These are phyloP conservation scores for Himalopsyche phryganea DNA, from an alignment of 1,140 invertebrate genomes.

Conservation along the genomic window DNA sequence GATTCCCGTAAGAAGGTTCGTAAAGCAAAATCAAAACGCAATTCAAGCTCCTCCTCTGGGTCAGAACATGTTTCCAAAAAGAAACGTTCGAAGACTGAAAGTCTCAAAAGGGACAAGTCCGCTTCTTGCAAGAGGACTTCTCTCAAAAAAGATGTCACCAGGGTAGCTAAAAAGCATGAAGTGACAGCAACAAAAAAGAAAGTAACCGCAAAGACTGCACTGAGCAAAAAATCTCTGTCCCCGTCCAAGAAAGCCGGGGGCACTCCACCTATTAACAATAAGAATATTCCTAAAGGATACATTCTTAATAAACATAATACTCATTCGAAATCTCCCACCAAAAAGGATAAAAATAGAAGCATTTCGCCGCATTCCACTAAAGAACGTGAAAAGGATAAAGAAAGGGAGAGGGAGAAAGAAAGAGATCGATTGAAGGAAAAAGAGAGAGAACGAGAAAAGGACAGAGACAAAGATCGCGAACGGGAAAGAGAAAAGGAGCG, in stretches of 20 bases:
- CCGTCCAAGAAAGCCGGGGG: conserved; percentile 51
- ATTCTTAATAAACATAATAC: conserved; percentile 40
- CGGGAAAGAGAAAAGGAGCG: conserved; percentile 47
- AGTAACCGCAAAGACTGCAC: conserved; percentile 38
- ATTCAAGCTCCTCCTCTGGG: conserved; percentile 52
- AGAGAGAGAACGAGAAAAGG: conserved; percentile 46
- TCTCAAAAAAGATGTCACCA: conserved; percentile 46
- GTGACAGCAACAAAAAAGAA: conserved; percentile 40
- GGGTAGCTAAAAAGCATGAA: conserved; percentile 44
- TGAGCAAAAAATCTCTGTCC: conserved; percentile 50
- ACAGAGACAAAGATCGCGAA: conserved; percentile 41
- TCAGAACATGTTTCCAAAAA: conserved; percentile 49
- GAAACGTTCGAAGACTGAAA: conserved; percentile 46
- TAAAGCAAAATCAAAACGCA: conserved; percentile 50
- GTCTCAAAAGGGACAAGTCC: conserved; percentile 47
- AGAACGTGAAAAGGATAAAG: conserved; percentile 48
- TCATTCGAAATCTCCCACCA: conserved; percentile 43
- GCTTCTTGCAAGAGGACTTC: conserved; percentile 40
- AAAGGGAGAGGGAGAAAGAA: conserved; percentile 43
- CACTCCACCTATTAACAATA: conserved; percentile 49
- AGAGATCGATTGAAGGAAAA: conserved; percentile 45
- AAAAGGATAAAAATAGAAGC: conserved; percentile 47
- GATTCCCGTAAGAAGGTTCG: conserved; percentile 46
- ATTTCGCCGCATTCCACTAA: conserved; percentile 42
- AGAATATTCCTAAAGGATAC: conserved; percentile 43